These are phyloP conservation scores for Drosophila ercepeae DNA, from an alignment of 1,140 invertebrate species.

Conservation along the genomic window DNA sequence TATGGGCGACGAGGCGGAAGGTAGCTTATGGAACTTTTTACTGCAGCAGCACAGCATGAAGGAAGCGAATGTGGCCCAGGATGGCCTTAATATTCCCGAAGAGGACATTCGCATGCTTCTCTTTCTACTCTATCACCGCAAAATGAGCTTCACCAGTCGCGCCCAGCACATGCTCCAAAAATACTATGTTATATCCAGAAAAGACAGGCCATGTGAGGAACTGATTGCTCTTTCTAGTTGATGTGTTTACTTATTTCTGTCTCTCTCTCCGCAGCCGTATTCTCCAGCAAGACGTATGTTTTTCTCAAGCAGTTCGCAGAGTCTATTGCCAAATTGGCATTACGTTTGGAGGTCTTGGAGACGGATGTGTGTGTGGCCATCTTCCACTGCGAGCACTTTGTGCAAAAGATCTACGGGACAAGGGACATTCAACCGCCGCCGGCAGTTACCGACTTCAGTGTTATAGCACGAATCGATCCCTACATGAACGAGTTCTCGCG, in stretches of 20 bases:
- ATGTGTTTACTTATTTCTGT: background rate
- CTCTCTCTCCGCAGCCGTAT: conserved; percentile 44
- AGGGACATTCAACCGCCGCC: conserved; percentile 49
- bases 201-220: conserved; percentile 54
- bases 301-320: conserved; percentile 75
- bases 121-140: conserved; percentile 51
- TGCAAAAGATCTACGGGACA: conserved; percentile 54
- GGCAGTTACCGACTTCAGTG: conserved; percentile 25
- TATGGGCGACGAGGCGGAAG: conserved; percentile 49
- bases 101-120: conserved; percentile 62
- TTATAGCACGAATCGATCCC: conserved; percentile 57
- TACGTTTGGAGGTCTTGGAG: conserved; percentile 63
- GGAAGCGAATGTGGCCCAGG: conserved; percentile 4
- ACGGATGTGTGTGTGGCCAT: conserved; percentile 65
- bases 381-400: conserved; percentile 71
- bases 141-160: conserved; percentile 27
- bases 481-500: conserved; percentile 64
- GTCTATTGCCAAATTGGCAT: conserved; percentile 69
- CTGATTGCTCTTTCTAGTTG: conserved; percentile 6
- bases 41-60: conserved; percentile 25
- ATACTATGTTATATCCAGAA: conserved; percentile 66
- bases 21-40: conserved; percentile 49
- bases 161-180: conserved; percentile 64
- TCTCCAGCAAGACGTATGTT: conserved; percentile 67
- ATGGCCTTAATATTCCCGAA: conserved; percentile 46